Percentiles rank a stretch among this genome's conserved stretches.
These are phyloP conservation scores for Manis javanica DNA, from an alignment of 2,797 vertebrate species.

Conservation along the genomic window DNA sequence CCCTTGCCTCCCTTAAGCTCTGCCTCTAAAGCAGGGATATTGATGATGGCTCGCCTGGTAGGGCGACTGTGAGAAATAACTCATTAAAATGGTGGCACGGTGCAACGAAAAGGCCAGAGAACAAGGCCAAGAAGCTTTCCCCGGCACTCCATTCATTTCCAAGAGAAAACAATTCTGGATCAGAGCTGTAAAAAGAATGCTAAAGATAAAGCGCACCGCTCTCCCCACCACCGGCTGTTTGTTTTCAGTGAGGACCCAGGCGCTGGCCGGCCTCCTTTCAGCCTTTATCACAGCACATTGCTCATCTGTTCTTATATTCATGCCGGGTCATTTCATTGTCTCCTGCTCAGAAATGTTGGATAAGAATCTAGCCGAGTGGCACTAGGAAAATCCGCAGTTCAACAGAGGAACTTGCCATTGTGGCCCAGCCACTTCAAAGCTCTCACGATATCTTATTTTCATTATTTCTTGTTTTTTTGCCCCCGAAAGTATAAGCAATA, in stretches of 20 bases:
- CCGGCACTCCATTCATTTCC: conserved; percentile 75
- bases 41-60: neutral
- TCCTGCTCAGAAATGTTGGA: conserved; percentile 84
- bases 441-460: conserved; percentile 81
- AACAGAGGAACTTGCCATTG: conserved; percentile 82
- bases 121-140: neutral
- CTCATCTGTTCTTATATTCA: conserved; percentile 74
- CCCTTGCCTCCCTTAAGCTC: neutral
- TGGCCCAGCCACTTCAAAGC: conserved; percentile 84
- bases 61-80: conserved; percentile 49
- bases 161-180: conserved; percentile 57
- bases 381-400: conserved; percentile 82
- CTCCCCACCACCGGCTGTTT: conserved; percentile 48
- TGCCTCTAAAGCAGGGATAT: conserved; percentile 19
- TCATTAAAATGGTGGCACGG: neutral
- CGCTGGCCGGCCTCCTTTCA: neutral
- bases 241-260: conserved; percentile 53
- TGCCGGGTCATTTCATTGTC: conserved; percentile 75
- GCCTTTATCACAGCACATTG: conserved; percentile 53
- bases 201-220: neutral
- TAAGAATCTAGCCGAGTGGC: conserved; percentile 84
- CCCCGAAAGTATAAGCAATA: conserved; percentile 81
- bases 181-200: conserved; percentile 52
- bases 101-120: conserved; percentile 7
- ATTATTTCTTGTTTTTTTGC: conserved; percentile 67